Evolutionary conservation across 2,113 vertebrate genomes (phyloP), one percentile per base, ranked within the genome.

Genomic region (Dissostichus mawsoni): DNA sequence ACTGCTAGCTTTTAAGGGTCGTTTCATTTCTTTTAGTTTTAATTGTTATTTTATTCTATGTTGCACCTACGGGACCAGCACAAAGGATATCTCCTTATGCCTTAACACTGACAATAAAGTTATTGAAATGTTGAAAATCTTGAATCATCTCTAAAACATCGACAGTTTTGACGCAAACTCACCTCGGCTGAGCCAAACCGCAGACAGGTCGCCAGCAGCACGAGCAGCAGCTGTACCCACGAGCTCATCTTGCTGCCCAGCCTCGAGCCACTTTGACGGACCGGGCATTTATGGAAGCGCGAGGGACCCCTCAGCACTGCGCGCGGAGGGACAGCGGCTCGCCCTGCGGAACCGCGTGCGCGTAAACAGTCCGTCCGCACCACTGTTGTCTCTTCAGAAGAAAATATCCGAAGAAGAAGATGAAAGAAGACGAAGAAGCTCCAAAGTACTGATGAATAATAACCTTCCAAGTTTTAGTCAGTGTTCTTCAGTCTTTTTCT

Each of bases 211-310:
- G 90, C 91, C 88, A 94, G 91, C 90, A 94, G 41, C 87, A 84
- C 90, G 86, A 95, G 94, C 92, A 94, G 94, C 93, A 94, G 94
- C 90, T 79, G 92, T 20, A 94, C 89, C 93, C 88, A 93, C 90
- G 92, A 91, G 91, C 92, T 93, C 95, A 96, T 96, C 87, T 90
- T 94, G 94, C 94, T 89, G 93, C 91, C 91, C 94, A 90, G 94
- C 92, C 90, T 93, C 90, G 92, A 93, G 90, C 87, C 92, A 90
- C 89, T 77, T 67, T 89, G 83, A 89, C 90, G 90, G 92, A 90
- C 91, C 90, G 93, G 85, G 94, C 95, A 95, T 95, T 94, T 92
- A 95, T 92, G 93, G 92, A 90, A 45, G 90, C 90, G 86, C 93
- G 88, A 83, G 91, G 69, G 90, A 74, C 76, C 85, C 81, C 88